These are phyloP conservation scores for Rhinoraja longicauda DNA, from an alignment of 2,797 vertebrate genomes.

Conservation along the genomic window DNA sequence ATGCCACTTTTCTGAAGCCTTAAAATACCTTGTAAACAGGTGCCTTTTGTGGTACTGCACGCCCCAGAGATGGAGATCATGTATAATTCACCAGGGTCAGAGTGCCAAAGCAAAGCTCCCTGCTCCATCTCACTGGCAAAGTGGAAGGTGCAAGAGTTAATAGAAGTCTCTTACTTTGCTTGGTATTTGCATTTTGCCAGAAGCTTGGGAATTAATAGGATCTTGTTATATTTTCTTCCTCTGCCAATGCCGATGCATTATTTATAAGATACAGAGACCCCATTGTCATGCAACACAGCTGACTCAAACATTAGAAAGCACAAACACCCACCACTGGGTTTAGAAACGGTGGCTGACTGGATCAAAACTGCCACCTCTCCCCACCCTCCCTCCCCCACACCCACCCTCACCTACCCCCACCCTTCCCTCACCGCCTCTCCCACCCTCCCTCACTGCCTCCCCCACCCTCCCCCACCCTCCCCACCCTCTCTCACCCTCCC, in stretches of 20 bases:
- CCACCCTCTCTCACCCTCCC: too few relatives aligned
- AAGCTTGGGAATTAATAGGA: slow-evolving; percentile 32
- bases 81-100: slow-evolving; percentile 16
- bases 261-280: slow-evolving; percentile 30
- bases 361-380: background rate
- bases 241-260: slow-evolving; percentile 17
- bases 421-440: too few relatives aligned
- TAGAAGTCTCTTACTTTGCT: slow-evolving; percentile 10
- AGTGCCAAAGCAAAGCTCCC: background rate
- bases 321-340: background rate
- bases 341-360: background rate
- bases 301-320: slow-evolving; percentile 18
- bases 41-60: background rate
- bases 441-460: too few relatives aligned
- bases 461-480: too few relatives aligned
- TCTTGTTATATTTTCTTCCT: slow-evolving; percentile 23
- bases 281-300: slow-evolving; percentile 30
- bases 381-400: too few relatives aligned
- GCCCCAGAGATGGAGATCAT: background rate
- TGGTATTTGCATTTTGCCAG: slow-evolving; percentile 31
- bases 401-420: too few relatives aligned
- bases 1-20: slow-evolving; percentile 10
- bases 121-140: background rate
- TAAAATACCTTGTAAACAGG: background rate
- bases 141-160: slow-evolving; percentile 32